A percentile compares a stretch with the other conserved stretches of the same genome.
Conservation (phyloP, 92 coral and sea anemone genomes). For the Phenganax marumi region DNA sequence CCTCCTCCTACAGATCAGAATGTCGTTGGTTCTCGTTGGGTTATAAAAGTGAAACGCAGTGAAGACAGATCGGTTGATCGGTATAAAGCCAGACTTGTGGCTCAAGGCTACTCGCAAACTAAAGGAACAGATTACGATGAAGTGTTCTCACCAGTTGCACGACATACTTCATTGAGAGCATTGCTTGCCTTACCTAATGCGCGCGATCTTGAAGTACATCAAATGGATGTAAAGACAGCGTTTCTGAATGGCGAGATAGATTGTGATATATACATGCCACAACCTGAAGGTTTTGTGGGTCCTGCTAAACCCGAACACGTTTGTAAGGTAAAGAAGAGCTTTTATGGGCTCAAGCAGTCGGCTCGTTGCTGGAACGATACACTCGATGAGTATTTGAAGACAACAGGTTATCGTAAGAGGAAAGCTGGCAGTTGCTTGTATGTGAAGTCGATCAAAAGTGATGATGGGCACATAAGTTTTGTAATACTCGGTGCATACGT, state of each 20-base stretch:
- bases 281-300: constrained; percentile 67
- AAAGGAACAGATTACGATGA: constrained; percentile 45
- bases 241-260: constrained; percentile 59
- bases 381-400: constrained; percentile 27
- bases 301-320: constrained; percentile 62
- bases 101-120: constrained; percentile 40
- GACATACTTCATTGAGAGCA: constrained; percentile 53
- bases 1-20: constrained; percentile 6
- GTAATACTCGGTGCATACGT: constrained; percentile 46
- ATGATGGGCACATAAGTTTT: too few species aligned
- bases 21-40: constrained; percentile 45
- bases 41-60: constrained; percentile 50
- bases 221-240: constrained; percentile 68
- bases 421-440: too few species aligned
- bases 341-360: too few species aligned
- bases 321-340: constrained; percentile 56
- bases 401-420: too few species aligned
- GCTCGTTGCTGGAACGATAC: constrained; percentile 39
- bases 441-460: too few species aligned
- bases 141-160: constrained; percentile 58
- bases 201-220: constrained; percentile 59
- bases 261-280: constrained; percentile 64
- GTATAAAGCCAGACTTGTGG: constrained; percentile 54
- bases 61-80: constrained; percentile 52
- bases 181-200: constrained; percentile 64